Base-by-base conservation (phyloP, 1,140 invertebrate species). In the Trissolcus basalis region DNA sequence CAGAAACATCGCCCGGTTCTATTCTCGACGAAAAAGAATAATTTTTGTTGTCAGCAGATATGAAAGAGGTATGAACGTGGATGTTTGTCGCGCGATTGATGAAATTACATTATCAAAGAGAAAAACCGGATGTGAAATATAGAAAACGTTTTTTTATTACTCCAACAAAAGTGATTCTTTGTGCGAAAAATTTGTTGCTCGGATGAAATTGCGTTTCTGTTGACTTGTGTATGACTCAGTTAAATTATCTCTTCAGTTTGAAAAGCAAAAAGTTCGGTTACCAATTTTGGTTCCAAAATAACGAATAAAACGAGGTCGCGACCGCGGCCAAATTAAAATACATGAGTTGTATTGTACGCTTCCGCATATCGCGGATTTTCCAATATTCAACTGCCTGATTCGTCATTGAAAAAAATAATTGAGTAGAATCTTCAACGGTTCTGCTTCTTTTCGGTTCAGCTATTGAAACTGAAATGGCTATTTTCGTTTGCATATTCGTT, bases 61-160 rank as follows among this genome's bases (percentile, higher is more conserved):
- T n/a, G n/a, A n/a, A n/a, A n/a, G n/a, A n/a, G n/a, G n/a, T n/a
- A n/a, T n/a, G n/a, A n/a, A n/a, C n/a, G n/a, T n/a, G n/a, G n/a
- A n/a, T n/a, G n/a, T n/a, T n/a, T n/a, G n/a, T n/a, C n/a, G n/a
- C n/a, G n/a, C n/a, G n/a, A n/a, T n/a, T n/a, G n/a, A n/a, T n/a
- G n/a, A n/a, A 72, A 72, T 64, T 72, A 53, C 43, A 47, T 47
- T 19, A 49, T 48, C 15, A 15, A 19, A 54, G 39, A 44, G 59
- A 59, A 54, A 54, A 39, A 59, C 59, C 61, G 27, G 7, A 33
- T 13, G 12, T n/a, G 27, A 39, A 54, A 70, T 63, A 71, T 71
- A 35, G 54, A 71, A 58, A 64, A 59, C 54, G 35, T 53, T 58
- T 64, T 63, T 71, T 64, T 33, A 49, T 58, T 71, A 71, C 54